Base-by-base conservation (phyloP, 2,797 vertebrate species). In the Pitangus sulphuratus region DNA sequence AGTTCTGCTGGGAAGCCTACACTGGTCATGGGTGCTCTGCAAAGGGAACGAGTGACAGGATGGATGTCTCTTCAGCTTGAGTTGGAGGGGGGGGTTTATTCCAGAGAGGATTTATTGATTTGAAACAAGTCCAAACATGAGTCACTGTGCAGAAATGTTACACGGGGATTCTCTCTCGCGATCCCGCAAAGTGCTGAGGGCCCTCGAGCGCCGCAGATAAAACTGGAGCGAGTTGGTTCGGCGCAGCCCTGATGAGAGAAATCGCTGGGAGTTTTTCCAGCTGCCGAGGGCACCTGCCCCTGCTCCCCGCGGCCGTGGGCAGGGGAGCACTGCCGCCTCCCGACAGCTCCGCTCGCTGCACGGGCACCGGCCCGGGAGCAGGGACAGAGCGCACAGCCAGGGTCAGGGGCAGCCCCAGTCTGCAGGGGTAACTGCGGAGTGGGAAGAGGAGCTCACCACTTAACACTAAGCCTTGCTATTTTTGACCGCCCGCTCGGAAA, bases 31-130 rank as follows among this genome's bases (percentile, higher is more conserved):
- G 47, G 74, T 33, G 37, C 70, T 76, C 85, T 58, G 25, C 42
- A 62, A 54, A 37, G 37, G 84, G 82, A 86, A 68, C 8, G 40
- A 87, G 35, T 30, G 87, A 87, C 45, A 62, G 76, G 64, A 89
- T 71, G 48, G 50, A 50, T 7, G 30, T 24, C 69, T 64, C 48
- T 74, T 62, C 35, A 60, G 42, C 39, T 72, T 70, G 44, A 84
- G 33, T 7, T 45, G 21, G 70, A 20, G 44, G 83, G 44, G 44
- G 82, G 80, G 89, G 25, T 42, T 89, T 61, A 12, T n/a, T 83
- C 82, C 62, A 31, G 4, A 35, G 60, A 85, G 61, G 76, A 56
- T 91, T 92, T 91, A 95, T 74, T 83, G 71, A 60, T 71, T 70
- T 74, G 84, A 89, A 91, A 40, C 40, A 22, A 45, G 11, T 44